A percentile compares a stretch with the other conserved stretches of the same genome.
Evolutionary conservation across 2,797 vertebrate genomes (phyloP).

Genomic region (Enteromius anoplus): DNA sequence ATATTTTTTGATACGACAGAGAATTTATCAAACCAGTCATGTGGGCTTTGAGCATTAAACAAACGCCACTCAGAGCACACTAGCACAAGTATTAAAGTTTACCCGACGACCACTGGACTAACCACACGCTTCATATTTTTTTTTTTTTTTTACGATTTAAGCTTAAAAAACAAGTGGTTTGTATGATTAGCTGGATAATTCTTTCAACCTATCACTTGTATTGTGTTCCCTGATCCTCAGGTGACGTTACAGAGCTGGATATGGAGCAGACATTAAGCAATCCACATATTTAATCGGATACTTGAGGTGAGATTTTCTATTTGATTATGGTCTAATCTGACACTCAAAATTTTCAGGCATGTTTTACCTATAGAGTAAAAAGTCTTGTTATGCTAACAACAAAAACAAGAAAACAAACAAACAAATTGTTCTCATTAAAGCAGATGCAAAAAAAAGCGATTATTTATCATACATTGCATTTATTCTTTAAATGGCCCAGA

Average conservation of each 20-base stretch:
- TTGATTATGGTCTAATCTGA: background rate
- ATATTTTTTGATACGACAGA: too few species aligned
- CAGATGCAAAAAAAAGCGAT: background rate
- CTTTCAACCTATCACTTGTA: too few species aligned
- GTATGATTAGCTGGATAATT: background rate
- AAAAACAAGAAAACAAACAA: too few species aligned
- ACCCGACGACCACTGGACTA: background rate
- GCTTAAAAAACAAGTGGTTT: background rate
- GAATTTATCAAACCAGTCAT: background rate
- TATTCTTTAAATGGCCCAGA: background rate
- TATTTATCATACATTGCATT: background rate
- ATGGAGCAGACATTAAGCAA: too few species aligned
- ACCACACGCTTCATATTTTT: background rate
- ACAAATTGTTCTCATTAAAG: background rate
- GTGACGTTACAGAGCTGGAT: background rate
- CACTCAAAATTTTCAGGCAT: background rate
- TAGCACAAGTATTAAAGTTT: background rate
- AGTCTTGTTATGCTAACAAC: background rate
- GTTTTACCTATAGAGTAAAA: background rate
- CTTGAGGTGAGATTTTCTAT: background rate
- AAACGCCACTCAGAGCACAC: background rate
- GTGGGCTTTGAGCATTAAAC: background rate
- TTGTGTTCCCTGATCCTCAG: background rate
- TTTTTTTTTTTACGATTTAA: background rate
- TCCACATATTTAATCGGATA: too few species aligned